These are phyloP conservation scores for Riparia riparia DNA, from an alignment of 2,113 vertebrate genomes.

Conservation along the genomic window DNA sequence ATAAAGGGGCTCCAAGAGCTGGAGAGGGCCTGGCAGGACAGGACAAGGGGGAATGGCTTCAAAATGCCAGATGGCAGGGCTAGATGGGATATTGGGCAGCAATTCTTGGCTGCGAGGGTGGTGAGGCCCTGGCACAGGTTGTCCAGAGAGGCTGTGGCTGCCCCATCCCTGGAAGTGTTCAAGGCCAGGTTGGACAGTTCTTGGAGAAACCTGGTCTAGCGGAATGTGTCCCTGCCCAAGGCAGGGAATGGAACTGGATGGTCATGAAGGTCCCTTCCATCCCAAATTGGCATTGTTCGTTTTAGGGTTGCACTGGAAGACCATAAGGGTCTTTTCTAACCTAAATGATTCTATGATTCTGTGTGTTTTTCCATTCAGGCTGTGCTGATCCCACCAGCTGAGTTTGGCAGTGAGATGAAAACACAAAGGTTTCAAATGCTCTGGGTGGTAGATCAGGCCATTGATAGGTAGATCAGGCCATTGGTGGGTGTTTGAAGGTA, in stretches of 20 bases:
- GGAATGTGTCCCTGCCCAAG: neutral
- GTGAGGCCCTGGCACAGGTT: accelerated
- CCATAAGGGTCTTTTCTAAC: neutral
- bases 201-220: neutral
- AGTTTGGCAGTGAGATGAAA: neutral
- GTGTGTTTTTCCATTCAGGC: neutral
- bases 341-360: neutral
- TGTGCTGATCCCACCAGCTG: neutral
- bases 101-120: accelerated
- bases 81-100: no score
- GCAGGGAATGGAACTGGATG: neutral
- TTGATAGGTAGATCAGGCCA: accelerated
- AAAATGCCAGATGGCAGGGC: accelerated
- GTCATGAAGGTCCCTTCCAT: neutral
- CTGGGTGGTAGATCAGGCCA: neutral
- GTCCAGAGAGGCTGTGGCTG: neutral
- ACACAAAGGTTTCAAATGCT: neutral
- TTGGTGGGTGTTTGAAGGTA: accelerated
- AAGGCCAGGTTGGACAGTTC: accelerated
- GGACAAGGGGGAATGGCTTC: accelerated
- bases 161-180: accelerated
- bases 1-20: accelerated
- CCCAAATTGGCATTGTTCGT: neutral
- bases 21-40: accelerated
- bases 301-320: neutral